Evolutionary conservation across 2,113 vertebrate species (phyloP).

Genomic region (Pluvianellus socialis): DNA sequence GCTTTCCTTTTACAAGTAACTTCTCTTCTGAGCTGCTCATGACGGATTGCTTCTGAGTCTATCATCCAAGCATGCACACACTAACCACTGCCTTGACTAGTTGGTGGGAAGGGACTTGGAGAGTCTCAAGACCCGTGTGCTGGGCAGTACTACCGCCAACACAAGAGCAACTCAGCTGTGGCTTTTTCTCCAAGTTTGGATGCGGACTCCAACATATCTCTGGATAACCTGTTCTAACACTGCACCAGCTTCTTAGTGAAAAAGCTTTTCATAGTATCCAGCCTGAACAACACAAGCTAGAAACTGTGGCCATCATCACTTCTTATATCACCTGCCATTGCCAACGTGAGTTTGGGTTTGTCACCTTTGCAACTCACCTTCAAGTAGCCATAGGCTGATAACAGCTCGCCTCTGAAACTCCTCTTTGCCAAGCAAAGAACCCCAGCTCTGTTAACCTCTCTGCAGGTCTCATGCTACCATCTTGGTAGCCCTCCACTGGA

Average conservation of each 20-base stretch:
- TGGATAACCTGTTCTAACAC: not conserved
- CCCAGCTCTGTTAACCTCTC: not conserved
- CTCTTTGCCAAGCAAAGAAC: not conserved
- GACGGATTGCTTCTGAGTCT: not conserved
- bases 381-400: not conserved
- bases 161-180: not conserved
- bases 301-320: not conserved
- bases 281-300: not conserved
- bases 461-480: not conserved
- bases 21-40: not conserved
- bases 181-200: not conserved
- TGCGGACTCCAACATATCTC: fast-evolving
- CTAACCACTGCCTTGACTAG: not conserved
- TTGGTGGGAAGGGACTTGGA: not conserved
- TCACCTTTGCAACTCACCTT: not conserved
- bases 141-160: not conserved
- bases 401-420: not conserved
- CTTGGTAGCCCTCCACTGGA: not conserved
- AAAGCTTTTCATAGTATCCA: not conserved
- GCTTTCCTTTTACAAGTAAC: not conserved
- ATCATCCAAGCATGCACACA: not conserved
- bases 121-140: not conserved
- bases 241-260: not conserved
- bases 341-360: not conserved
- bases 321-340: not conserved